Evolutionary conservation across 2,113 vertebrate genomes (phyloP), one percentile per base, ranked within the genome.

Genomic region (Dendropsophus ebraccatus): DNA sequence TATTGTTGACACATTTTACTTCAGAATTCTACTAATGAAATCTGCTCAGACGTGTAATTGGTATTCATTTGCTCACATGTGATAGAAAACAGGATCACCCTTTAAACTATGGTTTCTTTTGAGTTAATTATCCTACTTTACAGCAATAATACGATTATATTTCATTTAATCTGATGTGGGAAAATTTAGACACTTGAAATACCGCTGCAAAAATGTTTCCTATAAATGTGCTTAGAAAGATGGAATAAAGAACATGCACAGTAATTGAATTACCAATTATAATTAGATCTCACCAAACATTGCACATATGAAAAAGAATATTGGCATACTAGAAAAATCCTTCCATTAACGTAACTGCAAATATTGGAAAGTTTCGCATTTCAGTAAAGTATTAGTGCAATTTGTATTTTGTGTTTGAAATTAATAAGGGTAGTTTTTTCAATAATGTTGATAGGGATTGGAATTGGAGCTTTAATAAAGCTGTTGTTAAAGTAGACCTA

Each of bases 21-120:
- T 91, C 91, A 87, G 60, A 87, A 81, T 89, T 88, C 90, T 82
- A 88, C 58, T 90, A 91, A 90, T 91, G 90, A 91, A 94, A 89
- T 86, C 88, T 88, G 81, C 88, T 91, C 88, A 91, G 91, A 91
- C 45, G 90, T 83, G 87, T 89, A 93, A 90, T 87, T 92, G 77
- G 90, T 90, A 83, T 0, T 11, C 80, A 89, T 87, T 76, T 23
- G 87, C 79, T 90, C 90, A 90, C 89, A 87, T 91, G 89, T 89
- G 8, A 67, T 87, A 89, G 86, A 84, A 89, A 87, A 88, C 69
- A 75, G 10, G 8, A 73, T 73, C 70, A 74, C 32, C 49, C 21
- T 28, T 83, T 47, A 58, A 56, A 60, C 69, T 45, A 60, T 60
- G n/a, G 69, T 58, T 41, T 47, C 70, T 83, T 28, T 74, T 74